A percentile compares a stretch with the other conserved stretches of the same genome.
phyloP scores from a whole-genome alignment of 2,888 invertebrate species.

The Volucella inflata region DNA sequence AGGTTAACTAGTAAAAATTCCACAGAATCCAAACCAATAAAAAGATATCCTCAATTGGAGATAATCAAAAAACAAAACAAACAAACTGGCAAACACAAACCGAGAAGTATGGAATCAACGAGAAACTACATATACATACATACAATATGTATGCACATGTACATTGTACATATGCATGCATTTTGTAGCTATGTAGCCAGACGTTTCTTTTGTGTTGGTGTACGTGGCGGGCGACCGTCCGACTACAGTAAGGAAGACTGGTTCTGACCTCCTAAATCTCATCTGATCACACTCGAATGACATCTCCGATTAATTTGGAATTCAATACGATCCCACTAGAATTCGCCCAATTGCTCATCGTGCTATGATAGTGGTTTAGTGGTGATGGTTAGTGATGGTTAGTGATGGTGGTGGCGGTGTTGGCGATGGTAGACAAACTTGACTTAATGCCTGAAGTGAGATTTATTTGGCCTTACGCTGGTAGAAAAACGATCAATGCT shows the following conservation, averaged over 20 bases:
- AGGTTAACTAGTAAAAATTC: constrained; percentile 72
- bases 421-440: constrained; percentile 24
- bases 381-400: not conserved
- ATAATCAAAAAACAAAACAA: constrained; percentile 34
- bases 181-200: not conserved
- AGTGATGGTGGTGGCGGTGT: not conserved
- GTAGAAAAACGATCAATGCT: constrained; percentile 73
- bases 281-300: constrained; percentile 76
- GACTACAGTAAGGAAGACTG: constrained; percentile 66
- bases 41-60: constrained; percentile 71
- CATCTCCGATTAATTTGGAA: constrained; percentile 76
- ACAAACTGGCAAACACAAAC: constrained; percentile 21
- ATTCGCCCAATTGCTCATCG: constrained; percentile 16
- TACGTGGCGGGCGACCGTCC: constrained; percentile 26
- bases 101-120: not conserved
- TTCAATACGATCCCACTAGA: constrained; percentile 69
- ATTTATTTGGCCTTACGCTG: constrained; percentile 72
- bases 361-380: no score
- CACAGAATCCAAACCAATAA: constrained; percentile 72
- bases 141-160: no score
- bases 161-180: no score
- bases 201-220: constrained; percentile 29
- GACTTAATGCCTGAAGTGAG: constrained; percentile 68
- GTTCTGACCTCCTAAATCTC: constrained; percentile 75
- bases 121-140: no score